Evolutionary conservation across 2,113 vertebrate species (phyloP).

Genomic region (Dasyprocta punctata): DNA sequence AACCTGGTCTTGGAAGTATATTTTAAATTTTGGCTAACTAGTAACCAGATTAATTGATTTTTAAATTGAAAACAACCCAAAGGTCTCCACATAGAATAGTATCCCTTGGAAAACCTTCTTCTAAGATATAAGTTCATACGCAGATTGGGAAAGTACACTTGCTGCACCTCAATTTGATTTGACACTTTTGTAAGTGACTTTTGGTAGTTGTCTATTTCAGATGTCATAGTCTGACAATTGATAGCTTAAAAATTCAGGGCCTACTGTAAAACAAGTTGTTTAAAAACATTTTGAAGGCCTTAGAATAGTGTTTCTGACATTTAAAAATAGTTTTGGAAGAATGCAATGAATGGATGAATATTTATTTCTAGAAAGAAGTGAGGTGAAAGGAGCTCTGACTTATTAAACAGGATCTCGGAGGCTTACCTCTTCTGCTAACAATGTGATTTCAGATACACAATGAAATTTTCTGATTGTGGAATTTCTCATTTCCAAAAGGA

Average conservation of each 20-base stretch:
- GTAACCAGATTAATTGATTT: background rate
- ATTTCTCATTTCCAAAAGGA: background rate
- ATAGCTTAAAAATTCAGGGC: conserved; percentile 4
- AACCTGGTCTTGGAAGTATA: background rate
- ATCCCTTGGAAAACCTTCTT: background rate
- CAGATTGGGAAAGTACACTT: conserved; percentile 35
- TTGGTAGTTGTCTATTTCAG: conserved; percentile 23
- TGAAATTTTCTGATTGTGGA: background rate
- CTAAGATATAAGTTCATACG: background rate
- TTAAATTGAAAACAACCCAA: background rate
- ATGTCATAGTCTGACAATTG: conserved; percentile 49
- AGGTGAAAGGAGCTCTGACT: background rate
- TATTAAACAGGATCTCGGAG: background rate
- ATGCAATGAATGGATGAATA: background rate
- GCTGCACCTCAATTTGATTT: conserved; percentile 20
- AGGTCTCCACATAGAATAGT: background rate
- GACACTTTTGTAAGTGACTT: conserved; percentile 49
- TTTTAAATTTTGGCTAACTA: background rate
- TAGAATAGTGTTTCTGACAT: conserved; percentile 42
- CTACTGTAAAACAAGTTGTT: conserved; percentile 54
- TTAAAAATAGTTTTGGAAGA: background rate
- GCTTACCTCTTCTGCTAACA: background rate
- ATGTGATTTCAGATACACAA: background rate
- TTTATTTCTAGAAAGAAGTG: background rate
- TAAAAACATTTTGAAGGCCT: conserved; percentile 23